A percentile compares a stretch with the other conserved stretches of the same genome.
These are phyloP conservation scores for Drosophila miranda DNA, from an alignment of 1,140 invertebrate species.

Conservation along the genomic window DNA sequence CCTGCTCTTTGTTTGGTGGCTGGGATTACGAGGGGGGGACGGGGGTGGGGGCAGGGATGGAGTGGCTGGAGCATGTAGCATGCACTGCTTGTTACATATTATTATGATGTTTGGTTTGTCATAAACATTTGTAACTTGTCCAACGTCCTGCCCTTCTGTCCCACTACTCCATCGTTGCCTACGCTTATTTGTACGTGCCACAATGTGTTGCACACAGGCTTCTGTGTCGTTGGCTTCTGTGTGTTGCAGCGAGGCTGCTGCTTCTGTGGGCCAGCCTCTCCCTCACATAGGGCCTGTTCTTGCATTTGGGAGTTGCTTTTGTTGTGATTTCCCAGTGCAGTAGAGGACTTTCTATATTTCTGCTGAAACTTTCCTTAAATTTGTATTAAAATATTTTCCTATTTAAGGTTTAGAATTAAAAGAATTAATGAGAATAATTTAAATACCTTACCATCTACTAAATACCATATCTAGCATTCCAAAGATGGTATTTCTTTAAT, in stretches of 20 bases:
- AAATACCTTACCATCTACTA: no score
- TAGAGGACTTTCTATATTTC: no score
- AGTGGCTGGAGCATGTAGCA: conserved; percentile 13
- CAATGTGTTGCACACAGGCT: no score
- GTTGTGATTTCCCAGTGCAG: no score
- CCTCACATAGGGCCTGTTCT: no score
- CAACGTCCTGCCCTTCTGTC: conserved; percentile 18
- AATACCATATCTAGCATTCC: no score
- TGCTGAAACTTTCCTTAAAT: no score
- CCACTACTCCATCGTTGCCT: neutral
- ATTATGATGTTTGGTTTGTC: conserved; percentile 80
- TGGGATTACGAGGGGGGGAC: neutral
- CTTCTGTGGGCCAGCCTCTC: neutral
- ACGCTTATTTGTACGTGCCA: conserved; percentile 36
- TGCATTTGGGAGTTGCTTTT: no score
- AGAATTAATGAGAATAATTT: no score
- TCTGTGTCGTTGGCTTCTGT: neutral
- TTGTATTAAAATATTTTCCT: no score
- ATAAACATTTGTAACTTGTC: conserved; percentile 79
- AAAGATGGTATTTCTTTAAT: no score
- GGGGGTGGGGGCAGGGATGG: conserved; percentile 1
- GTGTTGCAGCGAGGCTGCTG: neutral
- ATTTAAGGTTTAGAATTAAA: no score
- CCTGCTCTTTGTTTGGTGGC: conserved; percentile 18
- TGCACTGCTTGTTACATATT: conserved; percentile 73